A percentile compares a stretch with the other conserved stretches of the same genome.
Evolutionary conservation across 1,140 invertebrate species (phyloP).

Genomic region (Diabrotica virgifera): DNA sequence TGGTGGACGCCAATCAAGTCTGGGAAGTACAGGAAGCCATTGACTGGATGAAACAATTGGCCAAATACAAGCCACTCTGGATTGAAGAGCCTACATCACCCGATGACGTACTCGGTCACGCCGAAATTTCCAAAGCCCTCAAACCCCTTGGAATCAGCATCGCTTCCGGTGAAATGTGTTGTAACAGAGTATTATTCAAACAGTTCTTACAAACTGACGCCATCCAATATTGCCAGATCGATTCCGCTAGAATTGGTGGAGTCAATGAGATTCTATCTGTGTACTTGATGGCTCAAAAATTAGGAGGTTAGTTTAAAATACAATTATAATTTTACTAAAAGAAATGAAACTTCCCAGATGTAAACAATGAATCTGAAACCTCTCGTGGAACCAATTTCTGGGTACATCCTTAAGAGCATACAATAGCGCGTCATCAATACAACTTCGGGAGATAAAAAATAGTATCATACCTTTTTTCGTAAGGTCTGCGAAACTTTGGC

Average conservation of each 20-base stretch:
- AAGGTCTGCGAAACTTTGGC: no score
- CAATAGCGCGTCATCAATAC: no score
- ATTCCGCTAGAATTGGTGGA: conserved; percentile 82
- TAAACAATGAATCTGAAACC: no score
- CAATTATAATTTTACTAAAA: neutral
- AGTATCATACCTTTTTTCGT: no score
- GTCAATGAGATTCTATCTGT: conserved; percentile 86
- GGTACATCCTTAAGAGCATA: no score
- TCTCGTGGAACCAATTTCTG: no score
- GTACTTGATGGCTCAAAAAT: conserved; percentile 82
- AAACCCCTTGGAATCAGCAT: conserved; percentile 75
- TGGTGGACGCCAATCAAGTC: conserved; percentile 90
- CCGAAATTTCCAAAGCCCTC: conserved; percentile 62
- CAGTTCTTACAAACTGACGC: conserved; percentile 79
- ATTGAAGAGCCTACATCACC: conserved; percentile 93
- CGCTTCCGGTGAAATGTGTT: conserved; percentile 89
- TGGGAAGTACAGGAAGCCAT: conserved; percentile 86
- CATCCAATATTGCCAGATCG: conserved; percentile 87
- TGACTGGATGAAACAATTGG: conserved; percentile 77
- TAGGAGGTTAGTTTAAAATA: conserved; percentile 54
- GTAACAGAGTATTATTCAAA: conserved; percentile 89
- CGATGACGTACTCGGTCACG: conserved; percentile 85
- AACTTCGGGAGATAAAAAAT: no score
- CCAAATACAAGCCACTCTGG: conserved; percentile 75
- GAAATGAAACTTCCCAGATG: no score